A percentile compares a stretch with the other conserved stretches of the same genome.
phyloP scores from a whole-genome alignment of 2,797 vertebrate genomes.

The Danionella dracula region DNA sequence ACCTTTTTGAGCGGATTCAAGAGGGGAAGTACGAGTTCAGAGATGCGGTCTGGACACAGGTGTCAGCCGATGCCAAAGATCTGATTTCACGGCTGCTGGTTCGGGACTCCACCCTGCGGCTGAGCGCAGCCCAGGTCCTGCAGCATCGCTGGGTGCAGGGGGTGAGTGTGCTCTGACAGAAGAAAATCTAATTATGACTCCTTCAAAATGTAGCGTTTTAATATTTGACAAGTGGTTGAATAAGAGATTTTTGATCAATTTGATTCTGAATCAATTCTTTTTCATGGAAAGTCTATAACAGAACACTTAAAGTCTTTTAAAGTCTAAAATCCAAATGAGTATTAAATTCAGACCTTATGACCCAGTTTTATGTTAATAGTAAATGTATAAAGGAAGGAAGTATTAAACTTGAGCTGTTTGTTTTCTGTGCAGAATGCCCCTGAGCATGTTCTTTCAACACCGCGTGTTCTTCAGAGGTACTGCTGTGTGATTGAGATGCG shows the following conservation, averaged over 20 bases:
- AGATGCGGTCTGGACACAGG: constrained; percentile 92
- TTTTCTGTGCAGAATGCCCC: constrained; percentile 79
- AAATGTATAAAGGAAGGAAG: too few species aligned
- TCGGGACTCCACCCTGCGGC: constrained; percentile 86
- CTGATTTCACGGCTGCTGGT: constrained; percentile 93
- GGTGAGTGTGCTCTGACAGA: constrained; percentile 63
- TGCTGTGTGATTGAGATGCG: background rate
- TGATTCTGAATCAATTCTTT: too few species aligned
- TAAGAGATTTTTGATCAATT: too few species aligned
- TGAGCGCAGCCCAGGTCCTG: constrained; percentile 90
- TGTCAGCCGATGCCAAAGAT: constrained; percentile 88
- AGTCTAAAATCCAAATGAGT: too few species aligned
- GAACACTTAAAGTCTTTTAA: too few species aligned
- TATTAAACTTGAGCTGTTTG: too few species aligned
- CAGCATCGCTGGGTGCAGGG: constrained; percentile 92
- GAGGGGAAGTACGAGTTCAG: constrained; percentile 95
- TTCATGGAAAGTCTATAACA: too few species aligned
- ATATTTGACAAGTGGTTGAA: too few species aligned
- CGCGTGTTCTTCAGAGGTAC: constrained; percentile 91
- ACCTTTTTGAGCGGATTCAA: constrained; percentile 95
- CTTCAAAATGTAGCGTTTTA: too few species aligned
- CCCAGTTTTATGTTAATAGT: too few species aligned
- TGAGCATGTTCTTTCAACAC: constrained; percentile 90
- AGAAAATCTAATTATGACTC: background rate
- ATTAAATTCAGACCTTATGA: too few species aligned